Evolutionary conservation across 2,888 invertebrate species (phyloP).

Genomic region (Thymelicus sylvestris): DNA sequence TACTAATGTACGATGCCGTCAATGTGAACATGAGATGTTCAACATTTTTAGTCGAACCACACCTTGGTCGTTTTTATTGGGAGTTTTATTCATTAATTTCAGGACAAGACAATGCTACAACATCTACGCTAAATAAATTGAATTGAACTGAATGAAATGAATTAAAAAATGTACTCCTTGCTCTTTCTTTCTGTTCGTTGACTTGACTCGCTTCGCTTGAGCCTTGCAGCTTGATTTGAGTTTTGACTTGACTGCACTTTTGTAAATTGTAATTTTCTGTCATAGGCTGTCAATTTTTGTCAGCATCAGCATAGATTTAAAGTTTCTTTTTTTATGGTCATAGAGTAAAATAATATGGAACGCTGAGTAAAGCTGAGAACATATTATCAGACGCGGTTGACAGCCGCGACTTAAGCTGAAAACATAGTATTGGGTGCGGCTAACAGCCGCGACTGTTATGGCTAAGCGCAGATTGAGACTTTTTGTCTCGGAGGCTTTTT

Average conservation of each 20-base stretch:
- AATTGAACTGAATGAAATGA: slow-evolving; percentile 9
- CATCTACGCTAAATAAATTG: slow-evolving; percentile 8
- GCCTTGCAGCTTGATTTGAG: too few relatives aligned
- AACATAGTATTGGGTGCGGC: too few relatives aligned
- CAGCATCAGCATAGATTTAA: slow-evolving; percentile 13
- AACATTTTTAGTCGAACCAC: slow-evolving; percentile 25
- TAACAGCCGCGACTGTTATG: too few relatives aligned
- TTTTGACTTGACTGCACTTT: too few relatives aligned
- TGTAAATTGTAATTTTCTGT: too few relatives aligned
- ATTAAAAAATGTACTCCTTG: neutral
- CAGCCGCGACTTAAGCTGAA: too few relatives aligned
- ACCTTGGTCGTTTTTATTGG: slow-evolving; percentile 22
- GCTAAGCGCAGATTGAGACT: too few relatives aligned
- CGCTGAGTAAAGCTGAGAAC: too few relatives aligned
- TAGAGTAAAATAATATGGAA: too few relatives aligned
- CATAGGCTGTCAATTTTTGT: neutral
- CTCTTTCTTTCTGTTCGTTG: slow-evolving; percentile 11
- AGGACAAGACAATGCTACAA: slow-evolving; percentile 17
- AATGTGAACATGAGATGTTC: slow-evolving; percentile 2
- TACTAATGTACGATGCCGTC: neutral
- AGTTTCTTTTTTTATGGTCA: neutral
- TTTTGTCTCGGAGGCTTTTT: too few relatives aligned
- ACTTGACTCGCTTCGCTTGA: neutral
- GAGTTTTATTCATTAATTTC: slow-evolving; percentile 22
- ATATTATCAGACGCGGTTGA: too few relatives aligned